A percentile compares a stretch with the other conserved stretches of the same genome.
Evolutionary conservation across 2,113 vertebrate genomes (phyloP).

Genomic region (Dromiciops gliroides): DNA sequence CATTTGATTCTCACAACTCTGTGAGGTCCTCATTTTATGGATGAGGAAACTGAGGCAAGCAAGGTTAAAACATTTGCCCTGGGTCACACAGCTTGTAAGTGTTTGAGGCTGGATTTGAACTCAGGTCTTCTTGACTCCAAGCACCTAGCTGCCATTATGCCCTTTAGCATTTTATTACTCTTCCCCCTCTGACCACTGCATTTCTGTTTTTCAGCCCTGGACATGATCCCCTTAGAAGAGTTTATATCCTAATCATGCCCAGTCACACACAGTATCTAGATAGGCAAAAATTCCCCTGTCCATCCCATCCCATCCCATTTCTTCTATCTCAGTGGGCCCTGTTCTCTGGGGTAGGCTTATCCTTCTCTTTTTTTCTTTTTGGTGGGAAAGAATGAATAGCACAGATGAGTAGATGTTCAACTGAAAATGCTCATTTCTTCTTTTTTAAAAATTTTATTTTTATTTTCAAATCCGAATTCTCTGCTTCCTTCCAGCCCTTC

Average conservation of each 20-base stretch:
- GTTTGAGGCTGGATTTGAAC: not conserved
- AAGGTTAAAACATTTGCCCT: not conserved
- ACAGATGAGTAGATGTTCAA: not conserved
- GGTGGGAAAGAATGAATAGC: not conserved
- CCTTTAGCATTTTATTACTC: not conserved
- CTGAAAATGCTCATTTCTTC: not conserved
- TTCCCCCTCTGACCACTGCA: not conserved
- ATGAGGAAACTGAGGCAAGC: not conserved
- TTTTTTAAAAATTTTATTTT: not conserved
- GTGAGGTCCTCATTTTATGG: not conserved
- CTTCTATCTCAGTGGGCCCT: not conserved
- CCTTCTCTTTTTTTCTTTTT: not conserved
- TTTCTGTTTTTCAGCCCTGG: not conserved
- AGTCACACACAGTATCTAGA: not conserved
- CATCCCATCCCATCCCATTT: not conserved
- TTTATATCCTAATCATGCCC: not conserved
- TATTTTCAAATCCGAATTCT: not conserved
- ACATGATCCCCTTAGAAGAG: too few species aligned
- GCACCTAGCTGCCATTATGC: not conserved
- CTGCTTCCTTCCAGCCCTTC: not conserved
- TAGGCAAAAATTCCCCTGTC: not conserved
- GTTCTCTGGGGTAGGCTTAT: not conserved
- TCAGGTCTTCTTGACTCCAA: not conserved
- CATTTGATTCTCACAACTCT: too few species aligned
- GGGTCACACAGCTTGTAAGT: too few species aligned